phyloP scores from a whole-genome alignment of 1,140 invertebrate genomes.

The Hypothenemus hampei region DNA sequence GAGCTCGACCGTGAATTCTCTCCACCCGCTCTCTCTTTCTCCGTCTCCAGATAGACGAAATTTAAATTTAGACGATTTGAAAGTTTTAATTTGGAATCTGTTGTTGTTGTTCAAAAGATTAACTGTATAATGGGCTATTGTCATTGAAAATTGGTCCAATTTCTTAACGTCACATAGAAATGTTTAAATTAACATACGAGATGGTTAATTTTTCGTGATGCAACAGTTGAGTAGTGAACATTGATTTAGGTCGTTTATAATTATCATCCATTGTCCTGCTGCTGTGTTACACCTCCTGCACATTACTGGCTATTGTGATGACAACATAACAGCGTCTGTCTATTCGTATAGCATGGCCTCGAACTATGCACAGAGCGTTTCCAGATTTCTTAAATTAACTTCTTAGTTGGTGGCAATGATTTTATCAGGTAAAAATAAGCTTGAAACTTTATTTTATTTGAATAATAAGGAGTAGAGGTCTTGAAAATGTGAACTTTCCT shows the following conservation, averaged over 20 bases:
- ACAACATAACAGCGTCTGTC: background rate
- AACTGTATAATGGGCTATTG: background rate
- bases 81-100: background rate
- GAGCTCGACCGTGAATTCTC: background rate
- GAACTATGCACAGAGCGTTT: no score
- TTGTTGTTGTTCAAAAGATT: background rate
- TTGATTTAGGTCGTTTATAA: background rate
- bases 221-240: background rate
- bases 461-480: no score
- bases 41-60: slow-evolving; percentile 3
- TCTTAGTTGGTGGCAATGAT: no score
- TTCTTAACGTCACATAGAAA: no score
- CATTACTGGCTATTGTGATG: background rate
- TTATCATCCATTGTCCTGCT: background rate
- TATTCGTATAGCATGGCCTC: no score
- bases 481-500: no score
- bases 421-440: no score
- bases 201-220: background rate
- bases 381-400: no score
- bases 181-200: background rate
- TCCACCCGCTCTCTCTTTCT: no score
- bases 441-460: no score
- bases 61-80: slow-evolving; percentile 2
- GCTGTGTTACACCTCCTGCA: background rate
- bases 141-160: background rate